Evolutionary conservation across 2,888 invertebrate species (phyloP).

Genomic region (Trachelus iudaicus): DNA sequence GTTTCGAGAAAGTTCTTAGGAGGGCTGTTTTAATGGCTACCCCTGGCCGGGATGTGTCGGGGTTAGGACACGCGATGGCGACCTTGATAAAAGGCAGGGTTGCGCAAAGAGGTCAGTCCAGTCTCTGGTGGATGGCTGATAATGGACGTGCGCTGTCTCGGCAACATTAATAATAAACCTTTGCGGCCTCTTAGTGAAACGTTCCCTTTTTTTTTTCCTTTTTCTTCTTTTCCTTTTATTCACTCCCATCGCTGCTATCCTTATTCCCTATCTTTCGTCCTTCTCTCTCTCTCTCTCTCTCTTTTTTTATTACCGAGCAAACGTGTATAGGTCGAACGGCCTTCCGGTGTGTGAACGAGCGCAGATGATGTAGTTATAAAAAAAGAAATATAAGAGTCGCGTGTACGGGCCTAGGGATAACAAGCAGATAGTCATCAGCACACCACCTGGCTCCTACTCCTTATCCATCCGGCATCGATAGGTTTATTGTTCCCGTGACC

Average conservation of each 20-base stretch:
- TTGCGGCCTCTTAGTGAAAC: background rate
- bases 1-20: background rate
- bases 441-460: slow-evolving; percentile 14
- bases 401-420: slow-evolving; percentile 9
- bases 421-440: slow-evolving; percentile 13
- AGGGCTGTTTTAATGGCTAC: background rate
- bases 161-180: background rate
- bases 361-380: slow-evolving; percentile 13
- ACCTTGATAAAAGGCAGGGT: background rate
- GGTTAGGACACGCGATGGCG: background rate
- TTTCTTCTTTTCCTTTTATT: slow-evolving; percentile 13
- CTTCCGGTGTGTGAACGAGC: slow-evolving; percentile 1
- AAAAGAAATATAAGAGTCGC: slow-evolving; percentile 9
- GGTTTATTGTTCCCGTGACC: slow-evolving; percentile 11
- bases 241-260: slow-evolving; percentile 1
- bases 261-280: slow-evolving; percentile 7
- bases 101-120: background rate
- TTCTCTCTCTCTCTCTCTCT: background rate
- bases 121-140: background rate
- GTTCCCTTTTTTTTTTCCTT: slow-evolving; percentile 18
- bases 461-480: slow-evolving; percentile 18
- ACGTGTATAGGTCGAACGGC: background rate
- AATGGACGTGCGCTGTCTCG: background rate
- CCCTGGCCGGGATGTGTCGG: background rate
- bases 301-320: background rate